phyloP scores from a whole-genome alignment of 2,797 vertebrate species.

The Galagoides demidoff region DNA sequence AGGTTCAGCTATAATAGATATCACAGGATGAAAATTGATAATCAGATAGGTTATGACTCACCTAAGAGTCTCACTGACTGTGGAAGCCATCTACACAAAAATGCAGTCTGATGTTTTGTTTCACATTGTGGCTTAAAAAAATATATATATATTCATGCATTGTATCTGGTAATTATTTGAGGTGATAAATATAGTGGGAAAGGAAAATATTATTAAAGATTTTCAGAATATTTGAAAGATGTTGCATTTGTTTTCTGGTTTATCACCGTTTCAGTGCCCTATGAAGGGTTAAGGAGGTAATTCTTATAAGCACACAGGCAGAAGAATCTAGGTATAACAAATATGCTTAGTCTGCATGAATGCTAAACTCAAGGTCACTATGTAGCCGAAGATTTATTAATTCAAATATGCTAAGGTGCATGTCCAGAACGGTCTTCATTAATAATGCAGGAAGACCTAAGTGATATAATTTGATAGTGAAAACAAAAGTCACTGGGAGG shows the following conservation, averaged over 20 bases:
- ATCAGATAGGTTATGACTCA: neutral
- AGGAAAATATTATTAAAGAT: neutral
- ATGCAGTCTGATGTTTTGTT: neutral
- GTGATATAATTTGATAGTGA: neutral
- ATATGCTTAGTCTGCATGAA: neutral
- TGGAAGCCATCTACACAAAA: neutral
- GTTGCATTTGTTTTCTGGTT: conserved; percentile 47
- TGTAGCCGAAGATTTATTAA: neutral
- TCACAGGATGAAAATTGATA: neutral
- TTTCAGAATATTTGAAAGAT: neutral
- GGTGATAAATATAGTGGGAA: neutral
- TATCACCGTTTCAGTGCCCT: neutral
- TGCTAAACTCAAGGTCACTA: conserved; percentile 51
- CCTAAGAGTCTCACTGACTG: neutral
- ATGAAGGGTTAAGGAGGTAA: conserved; percentile 13
- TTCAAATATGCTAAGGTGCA: neutral
- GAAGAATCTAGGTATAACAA: conserved; percentile 47
- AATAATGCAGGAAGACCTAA: neutral
- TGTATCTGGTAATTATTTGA: neutral
- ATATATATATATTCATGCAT: neutral
- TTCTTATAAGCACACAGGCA: conserved; percentile 37
- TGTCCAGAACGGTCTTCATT: neutral
- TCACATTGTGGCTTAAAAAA: neutral
- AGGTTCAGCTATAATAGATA: neutral
- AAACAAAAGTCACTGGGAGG: neutral